phyloP scores from a whole-genome alignment of 2,113 vertebrate species.

The Pachycephala philippinensis region DNA sequence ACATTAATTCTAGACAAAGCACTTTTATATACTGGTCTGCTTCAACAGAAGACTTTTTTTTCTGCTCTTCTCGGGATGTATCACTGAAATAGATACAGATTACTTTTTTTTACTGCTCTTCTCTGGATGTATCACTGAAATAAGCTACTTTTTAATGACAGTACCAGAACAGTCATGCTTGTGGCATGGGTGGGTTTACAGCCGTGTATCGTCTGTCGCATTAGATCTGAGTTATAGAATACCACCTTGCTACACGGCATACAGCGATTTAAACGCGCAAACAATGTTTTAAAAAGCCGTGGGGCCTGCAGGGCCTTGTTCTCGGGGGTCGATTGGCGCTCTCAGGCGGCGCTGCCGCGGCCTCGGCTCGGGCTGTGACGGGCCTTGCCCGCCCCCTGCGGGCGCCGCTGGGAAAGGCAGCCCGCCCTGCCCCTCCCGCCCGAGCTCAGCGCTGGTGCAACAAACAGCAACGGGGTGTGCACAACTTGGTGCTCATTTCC shows the following conservation, averaged over 20 bases:
- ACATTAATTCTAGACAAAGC: neutral
- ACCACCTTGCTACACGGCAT: accelerated
- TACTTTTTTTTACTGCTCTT: too few relatives aligned
- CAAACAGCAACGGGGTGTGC: neutral
- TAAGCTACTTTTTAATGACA: neutral
- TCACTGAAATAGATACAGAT: neutral
- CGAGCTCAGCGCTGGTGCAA: neutral
- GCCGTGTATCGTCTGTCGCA: accelerated
- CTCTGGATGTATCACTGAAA: too few relatives aligned
- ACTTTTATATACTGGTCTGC: neutral
- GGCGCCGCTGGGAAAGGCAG: neutral
- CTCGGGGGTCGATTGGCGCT: neutral
- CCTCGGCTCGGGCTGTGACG: neutral
- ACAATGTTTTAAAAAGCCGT: accelerated
- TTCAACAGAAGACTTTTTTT: neutral
- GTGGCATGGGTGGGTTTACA: neutral
- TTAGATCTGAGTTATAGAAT: neutral
- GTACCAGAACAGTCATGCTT: neutral
- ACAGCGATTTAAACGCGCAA: neutral
- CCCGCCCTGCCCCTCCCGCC: too few relatives aligned
- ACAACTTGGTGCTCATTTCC: accelerated
- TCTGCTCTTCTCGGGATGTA: neutral
- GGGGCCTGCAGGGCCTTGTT: neutral
- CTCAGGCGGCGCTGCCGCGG: neutral
- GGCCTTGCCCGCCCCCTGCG: slow-evolving; percentile 51